These are phyloP conservation scores for Geodia barretti DNA, from an alignment of 37 sponge, comb jelly and placozoan species.

Conservation along the genomic window DNA sequence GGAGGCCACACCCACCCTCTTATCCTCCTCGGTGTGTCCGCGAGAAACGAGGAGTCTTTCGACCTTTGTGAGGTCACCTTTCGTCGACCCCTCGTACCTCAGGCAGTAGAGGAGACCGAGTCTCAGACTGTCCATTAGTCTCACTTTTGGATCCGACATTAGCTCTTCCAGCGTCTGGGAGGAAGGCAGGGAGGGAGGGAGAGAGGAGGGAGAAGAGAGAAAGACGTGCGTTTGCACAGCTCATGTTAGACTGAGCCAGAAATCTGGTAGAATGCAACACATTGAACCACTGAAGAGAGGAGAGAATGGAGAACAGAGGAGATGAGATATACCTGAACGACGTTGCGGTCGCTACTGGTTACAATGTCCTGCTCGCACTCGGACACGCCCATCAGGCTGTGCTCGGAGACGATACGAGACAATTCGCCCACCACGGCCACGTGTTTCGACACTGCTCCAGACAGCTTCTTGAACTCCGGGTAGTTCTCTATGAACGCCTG, in stretches of 20 bases:
- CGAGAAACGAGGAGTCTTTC: slow-evolving; percentile 31
- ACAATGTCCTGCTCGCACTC: slow-evolving; percentile 92
- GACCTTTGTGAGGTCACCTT: slow-evolving; percentile 23
- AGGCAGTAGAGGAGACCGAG: slow-evolving; percentile 78
- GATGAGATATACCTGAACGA: background rate
- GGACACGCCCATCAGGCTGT: slow-evolving; percentile 81
- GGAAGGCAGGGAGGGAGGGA: background rate
- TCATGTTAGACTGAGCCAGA: no score
- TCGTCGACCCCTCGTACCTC: slow-evolving; percentile 70
- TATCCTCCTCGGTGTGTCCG: slow-evolving; percentile 56
- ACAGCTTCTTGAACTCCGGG: slow-evolving; percentile 92
- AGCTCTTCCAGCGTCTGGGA: slow-evolving; percentile 53
- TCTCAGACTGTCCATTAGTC: slow-evolving; percentile 70
- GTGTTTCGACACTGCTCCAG: slow-evolving; percentile 95
- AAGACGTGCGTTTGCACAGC: no score
- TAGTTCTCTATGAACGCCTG: slow-evolving; percentile 94
- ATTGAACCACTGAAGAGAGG: no score
- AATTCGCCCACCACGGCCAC: slow-evolving; percentile 95
- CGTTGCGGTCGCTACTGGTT: slow-evolving; percentile 53
- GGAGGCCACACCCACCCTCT: slow-evolving; percentile 18
- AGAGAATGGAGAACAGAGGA: background rate
- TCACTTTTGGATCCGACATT: slow-evolving; percentile 48
- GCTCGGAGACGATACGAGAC: slow-evolving; percentile 72
- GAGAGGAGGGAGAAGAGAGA: background rate
- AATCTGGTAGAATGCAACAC: no score